Base-by-base conservation (phyloP, 2,888 invertebrate species). In the Limnephilus marmoratus region DNA sequence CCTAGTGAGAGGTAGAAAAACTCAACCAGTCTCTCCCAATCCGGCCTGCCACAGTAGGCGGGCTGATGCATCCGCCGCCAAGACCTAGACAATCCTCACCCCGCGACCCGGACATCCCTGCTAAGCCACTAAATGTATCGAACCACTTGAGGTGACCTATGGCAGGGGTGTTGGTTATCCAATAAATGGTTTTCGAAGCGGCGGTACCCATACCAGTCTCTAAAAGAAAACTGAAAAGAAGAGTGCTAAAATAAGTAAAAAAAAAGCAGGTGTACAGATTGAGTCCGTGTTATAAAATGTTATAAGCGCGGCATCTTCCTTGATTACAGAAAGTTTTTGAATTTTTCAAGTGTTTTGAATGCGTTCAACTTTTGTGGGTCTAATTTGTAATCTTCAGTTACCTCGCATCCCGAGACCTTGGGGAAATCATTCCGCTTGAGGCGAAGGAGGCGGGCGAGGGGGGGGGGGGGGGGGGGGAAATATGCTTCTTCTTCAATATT, bases 301-400 rank as follows among this genome's bases (percentile, higher is more conserved):
- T 68, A 68, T 68, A 24, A 68, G 68, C 24, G 11, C 18, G 34
- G 34, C 37, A 37, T 37, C 11, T 83, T 41, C 45, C 86, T 86
- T 86, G 86, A 86, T 86, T 86, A 86, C n/a, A 86, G 45, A 45
- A 86, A 86, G 45, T 41, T 7, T 41, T 86, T 86, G 86, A 86
- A 86, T 86, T 86, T 86, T 86, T 86, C 41, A 86, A 86, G 86
- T 49, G 29, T 86, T 86, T 86, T 86, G 86, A 86, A 86, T 86
- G 86, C 49, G 86, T 49, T 41, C 29, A 86, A 86, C 41, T 86
- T 68, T 86, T n/a, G 86, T 49, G 86, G 86, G 41, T 45, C 45
- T 49, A 86, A 86, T 86, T 86, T 86, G 86, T 86, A 86, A 86
- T 86, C 49, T 49, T 45, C 86, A 24, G 86, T 45, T 68, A 45